A percentile compares a stretch with the other conserved stretches of the same genome.
phyloP scores from a whole-genome alignment of 2,797 vertebrate genomes.

The Crocodylus rhombifer region DNA sequence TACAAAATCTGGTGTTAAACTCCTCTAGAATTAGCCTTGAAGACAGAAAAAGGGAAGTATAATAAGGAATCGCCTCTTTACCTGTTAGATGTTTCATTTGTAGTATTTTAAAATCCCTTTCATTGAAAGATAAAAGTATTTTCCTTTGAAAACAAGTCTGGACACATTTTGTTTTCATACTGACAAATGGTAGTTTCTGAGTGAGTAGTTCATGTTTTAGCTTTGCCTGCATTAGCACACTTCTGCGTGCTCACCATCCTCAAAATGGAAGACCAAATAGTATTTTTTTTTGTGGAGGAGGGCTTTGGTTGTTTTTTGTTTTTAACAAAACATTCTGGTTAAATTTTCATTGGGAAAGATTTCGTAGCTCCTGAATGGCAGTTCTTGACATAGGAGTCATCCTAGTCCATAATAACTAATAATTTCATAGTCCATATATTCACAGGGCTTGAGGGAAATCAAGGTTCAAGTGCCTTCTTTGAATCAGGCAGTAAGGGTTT shows the following conservation, averaged over 20 bases:
- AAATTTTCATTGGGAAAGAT: too few relatives aligned
- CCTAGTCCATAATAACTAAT: too few relatives aligned
- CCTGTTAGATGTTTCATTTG: rapidly evolving
- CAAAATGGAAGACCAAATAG: too few relatives aligned
- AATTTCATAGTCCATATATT: too few relatives aligned
- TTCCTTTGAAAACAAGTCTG: not conserved
- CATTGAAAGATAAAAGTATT: not conserved
- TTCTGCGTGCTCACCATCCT: too few relatives aligned
- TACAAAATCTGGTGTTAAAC: not conserved
- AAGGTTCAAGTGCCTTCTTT: not conserved
- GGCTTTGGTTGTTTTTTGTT: too few relatives aligned
- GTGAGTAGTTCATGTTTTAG: not conserved
- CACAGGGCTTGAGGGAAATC: not conserved
- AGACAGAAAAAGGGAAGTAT: not conserved
- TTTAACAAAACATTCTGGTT: too few relatives aligned
- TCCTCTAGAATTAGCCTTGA: not conserved
- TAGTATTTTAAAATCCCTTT: slow-evolving; percentile 2
- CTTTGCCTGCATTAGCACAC: not conserved
- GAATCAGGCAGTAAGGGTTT: not conserved
- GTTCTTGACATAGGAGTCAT: too few relatives aligned
- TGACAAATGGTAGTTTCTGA: not conserved
- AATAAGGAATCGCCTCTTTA: not conserved
- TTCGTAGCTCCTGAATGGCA: too few relatives aligned
- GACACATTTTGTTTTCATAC: not conserved
- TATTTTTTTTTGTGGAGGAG: too few relatives aligned